phyloP scores from a whole-genome alignment of 2,888 invertebrate genomes.

The Scaptomyza parva region DNA sequence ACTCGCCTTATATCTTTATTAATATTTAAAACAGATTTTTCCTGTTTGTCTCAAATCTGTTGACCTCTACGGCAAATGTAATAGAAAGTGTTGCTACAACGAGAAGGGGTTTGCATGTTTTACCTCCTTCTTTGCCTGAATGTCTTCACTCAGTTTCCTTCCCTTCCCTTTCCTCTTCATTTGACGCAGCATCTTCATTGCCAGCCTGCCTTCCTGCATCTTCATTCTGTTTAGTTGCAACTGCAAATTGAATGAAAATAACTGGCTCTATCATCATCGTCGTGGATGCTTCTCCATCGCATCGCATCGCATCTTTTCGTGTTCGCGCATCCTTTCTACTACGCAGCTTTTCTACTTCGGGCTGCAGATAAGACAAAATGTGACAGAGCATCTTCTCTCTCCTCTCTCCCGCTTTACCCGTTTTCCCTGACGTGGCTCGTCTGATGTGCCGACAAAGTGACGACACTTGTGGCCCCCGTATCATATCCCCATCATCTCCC shows the following conservation, averaged over 20 bases:
- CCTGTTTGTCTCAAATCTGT: not conserved
- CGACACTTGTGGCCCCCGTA: conserved; percentile 43
- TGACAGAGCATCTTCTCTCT: conserved; percentile 31
- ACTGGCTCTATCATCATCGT: conserved; percentile 51
- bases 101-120: too few species aligned
- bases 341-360: conserved; percentile 3
- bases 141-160: not conserved
- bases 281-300: not conserved
- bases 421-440: conserved; percentile 9
- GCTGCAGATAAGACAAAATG: conserved; percentile 68
- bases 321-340: not conserved
- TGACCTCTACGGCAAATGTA: conserved; percentile 1
- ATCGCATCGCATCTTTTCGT: not conserved
- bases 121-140: too few species aligned
- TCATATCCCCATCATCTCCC: conserved; percentile 8
- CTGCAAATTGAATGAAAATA: conserved; percentile 77
- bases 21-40: not conserved
- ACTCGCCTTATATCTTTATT: not conserved
- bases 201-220: too few species aligned
- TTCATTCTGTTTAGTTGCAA: conserved; percentile 21
- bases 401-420: too few species aligned
- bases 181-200: conserved; percentile 2
- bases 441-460: conserved; percentile 50
- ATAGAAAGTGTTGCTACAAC: conserved; percentile 11
- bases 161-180: not conserved